Conservation (phyloP, 2,888 invertebrate genomes). For the Trichacis sp. region DNA sequence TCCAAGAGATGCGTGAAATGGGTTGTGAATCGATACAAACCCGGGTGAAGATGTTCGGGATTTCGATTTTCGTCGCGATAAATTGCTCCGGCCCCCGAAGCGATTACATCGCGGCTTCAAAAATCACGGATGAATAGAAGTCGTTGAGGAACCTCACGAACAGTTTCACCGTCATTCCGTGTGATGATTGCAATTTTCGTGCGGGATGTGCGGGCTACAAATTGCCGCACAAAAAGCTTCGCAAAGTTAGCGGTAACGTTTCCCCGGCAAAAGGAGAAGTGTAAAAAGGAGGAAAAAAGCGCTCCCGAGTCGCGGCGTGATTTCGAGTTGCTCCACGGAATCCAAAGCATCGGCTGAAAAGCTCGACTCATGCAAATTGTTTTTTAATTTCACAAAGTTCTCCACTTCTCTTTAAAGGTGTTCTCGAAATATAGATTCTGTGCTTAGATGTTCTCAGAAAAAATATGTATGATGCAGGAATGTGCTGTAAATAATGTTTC, state of each 20-base stretch:
- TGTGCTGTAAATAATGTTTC: too few species aligned
- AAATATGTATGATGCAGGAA: too few species aligned
- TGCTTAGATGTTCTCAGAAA: too few species aligned
- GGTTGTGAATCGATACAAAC: slow-evolving; percentile 6
- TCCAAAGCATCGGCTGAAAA: too few species aligned
- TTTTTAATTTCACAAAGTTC: too few species aligned
- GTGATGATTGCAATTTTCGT: slow-evolving; percentile 42
- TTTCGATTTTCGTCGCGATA: slow-evolving; percentile 54
- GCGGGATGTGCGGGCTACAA: slow-evolving; percentile 28
- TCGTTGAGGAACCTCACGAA: slow-evolving; percentile 16
- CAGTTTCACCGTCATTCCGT: slow-evolving; percentile 20
- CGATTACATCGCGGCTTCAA: slow-evolving; percentile 34
- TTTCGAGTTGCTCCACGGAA: neutral
- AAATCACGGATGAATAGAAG: slow-evolving; percentile 34
- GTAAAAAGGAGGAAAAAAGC: neutral
- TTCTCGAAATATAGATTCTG: too few species aligned
- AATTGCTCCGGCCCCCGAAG: slow-evolving; percentile 51
- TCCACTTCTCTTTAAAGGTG: too few species aligned
- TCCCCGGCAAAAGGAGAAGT: neutral
- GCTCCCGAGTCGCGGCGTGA: neutral
- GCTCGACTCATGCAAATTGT: too few species aligned
- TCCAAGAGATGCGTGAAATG: slow-evolving; percentile 24
- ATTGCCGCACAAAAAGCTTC: slow-evolving; percentile 34
- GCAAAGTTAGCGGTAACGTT: slow-evolving; percentile 19
- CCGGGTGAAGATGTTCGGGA: slow-evolving; percentile 36